These are phyloP conservation scores for Tyrophagus putrescentiae DNA, from an alignment of 1,140 invertebrate species.

Conservation along the genomic window DNA sequence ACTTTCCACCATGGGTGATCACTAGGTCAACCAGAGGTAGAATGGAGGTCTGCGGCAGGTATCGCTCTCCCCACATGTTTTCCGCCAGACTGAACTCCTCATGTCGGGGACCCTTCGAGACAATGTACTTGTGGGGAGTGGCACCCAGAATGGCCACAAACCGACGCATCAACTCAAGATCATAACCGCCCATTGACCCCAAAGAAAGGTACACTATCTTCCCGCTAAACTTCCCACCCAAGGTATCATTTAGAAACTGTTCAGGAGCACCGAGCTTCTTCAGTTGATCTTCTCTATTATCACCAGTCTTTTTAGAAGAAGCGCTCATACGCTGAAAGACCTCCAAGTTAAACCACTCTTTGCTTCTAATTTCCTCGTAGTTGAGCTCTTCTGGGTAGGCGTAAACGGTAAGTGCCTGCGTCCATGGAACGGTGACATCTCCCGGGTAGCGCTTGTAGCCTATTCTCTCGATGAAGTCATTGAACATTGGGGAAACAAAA, in stretches of 20 bases:
- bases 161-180: constrained; percentile 17
- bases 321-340: too few species aligned
- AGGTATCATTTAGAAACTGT: not conserved
- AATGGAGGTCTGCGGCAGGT: constrained; percentile 14
- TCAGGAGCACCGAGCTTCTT: not conserved
- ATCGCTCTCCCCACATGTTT: constrained; percentile 18
- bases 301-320: not conserved
- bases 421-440: not conserved
- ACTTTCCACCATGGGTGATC: constrained; percentile 22
- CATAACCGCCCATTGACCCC: constrained; percentile 16
- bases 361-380: constrained; percentile 1
- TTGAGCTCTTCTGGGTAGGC: constrained; percentile 3
- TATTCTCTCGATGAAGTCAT: not conserved
- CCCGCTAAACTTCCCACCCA: not conserved
- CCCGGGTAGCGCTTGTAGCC: not conserved
- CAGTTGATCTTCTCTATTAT: not conserved
- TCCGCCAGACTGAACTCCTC: constrained; percentile 20
- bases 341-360: not conserved
- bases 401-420: not conserved
- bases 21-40: constrained; percentile 20
- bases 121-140: constrained; percentile 13
- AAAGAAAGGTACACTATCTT: constrained; percentile 20
- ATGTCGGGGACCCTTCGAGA: constrained; percentile 11
- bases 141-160: not conserved
- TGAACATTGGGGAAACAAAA: not conserved